Percentiles rank a stretch among this genome's conserved stretches.
These are phyloP conservation scores for Xanthia togata DNA, from an alignment of 2,888 invertebrate genomes.

Conservation along the genomic window DNA sequence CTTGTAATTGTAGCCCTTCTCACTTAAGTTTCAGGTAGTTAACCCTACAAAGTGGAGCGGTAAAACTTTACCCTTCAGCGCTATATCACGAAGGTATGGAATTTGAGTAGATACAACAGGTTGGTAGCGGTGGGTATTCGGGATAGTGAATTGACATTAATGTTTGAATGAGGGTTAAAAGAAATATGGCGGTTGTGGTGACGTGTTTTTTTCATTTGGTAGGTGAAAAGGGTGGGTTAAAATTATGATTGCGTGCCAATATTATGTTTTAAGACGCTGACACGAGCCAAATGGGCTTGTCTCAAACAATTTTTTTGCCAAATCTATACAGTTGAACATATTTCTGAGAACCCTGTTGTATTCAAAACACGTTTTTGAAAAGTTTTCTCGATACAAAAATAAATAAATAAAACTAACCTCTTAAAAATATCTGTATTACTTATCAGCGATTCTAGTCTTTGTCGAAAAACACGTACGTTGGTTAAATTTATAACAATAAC, in stretches of 20 bases:
- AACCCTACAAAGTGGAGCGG: slow-evolving; percentile 29
- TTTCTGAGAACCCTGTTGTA: too few species aligned
- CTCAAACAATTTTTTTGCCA: too few species aligned
- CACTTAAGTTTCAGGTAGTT: slow-evolving; percentile 29
- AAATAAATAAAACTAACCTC: too few species aligned
- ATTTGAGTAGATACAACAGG: slow-evolving; percentile 62
- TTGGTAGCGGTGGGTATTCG: slow-evolving; percentile 38
- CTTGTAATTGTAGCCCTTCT: slow-evolving; percentile 1
- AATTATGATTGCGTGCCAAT: slow-evolving; percentile 22
- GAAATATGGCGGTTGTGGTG: slow-evolving; percentile 23
- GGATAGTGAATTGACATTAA: slow-evolving; percentile 32
- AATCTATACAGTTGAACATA: too few species aligned
- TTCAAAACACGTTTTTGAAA: too few species aligned
- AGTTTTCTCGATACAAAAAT: too few species aligned
- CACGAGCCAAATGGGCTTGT: too few species aligned
- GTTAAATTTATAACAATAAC: too few species aligned
- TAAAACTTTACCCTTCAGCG: slow-evolving; percentile 22
- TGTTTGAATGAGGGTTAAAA: slow-evolving; percentile 4
- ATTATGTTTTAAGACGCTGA: not conserved
- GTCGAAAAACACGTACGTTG: too few species aligned
- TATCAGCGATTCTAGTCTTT: too few species aligned
- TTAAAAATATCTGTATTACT: too few species aligned
- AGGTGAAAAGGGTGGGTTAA: slow-evolving; percentile 6
- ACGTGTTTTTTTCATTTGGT: slow-evolving; percentile 2
- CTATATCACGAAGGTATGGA: slow-evolving; percentile 30